phyloP scores from a whole-genome alignment of 2,113 vertebrate genomes.

The Circaetus gallicus region DNA sequence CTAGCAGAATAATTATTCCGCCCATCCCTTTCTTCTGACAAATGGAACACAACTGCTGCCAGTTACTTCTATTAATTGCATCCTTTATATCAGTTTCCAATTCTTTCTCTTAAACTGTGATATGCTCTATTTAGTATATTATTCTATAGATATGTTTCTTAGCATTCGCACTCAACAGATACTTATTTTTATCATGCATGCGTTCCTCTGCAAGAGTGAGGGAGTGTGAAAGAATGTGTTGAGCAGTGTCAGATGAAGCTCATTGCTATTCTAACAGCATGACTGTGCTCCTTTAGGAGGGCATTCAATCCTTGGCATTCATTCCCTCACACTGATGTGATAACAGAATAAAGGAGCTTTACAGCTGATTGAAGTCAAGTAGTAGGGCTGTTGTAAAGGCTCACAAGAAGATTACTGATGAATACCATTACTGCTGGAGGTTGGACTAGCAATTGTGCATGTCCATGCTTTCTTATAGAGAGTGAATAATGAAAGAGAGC shows the following conservation, averaged over 20 bases:
- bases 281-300: slow-evolving; percentile 33
- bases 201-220: slow-evolving; percentile 17
- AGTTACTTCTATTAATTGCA: slow-evolving; percentile 27
- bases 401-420: slow-evolving; percentile 53
- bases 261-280: slow-evolving; percentile 56
- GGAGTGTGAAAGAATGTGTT: background rate
- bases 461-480: slow-evolving; percentile 2
- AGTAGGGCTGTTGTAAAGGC: slow-evolving; percentile 56
- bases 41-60: slow-evolving; percentile 2
- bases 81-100: slow-evolving; percentile 8
- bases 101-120: background rate
- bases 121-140: slow-evolving; percentile 26
- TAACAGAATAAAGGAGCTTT: slow-evolving; percentile 69
- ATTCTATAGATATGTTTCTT: slow-evolving; percentile 1
- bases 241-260: slow-evolving; percentile 23
- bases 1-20: background rate
- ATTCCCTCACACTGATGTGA: slow-evolving; percentile 59
- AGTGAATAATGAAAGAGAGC: background rate
- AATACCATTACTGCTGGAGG: slow-evolving; percentile 46
- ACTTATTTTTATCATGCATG: slow-evolving; percentile 43
- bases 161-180: background rate
- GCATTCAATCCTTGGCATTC: slow-evolving; percentile 64
- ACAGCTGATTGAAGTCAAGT: slow-evolving; percentile 73
- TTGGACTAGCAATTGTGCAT: slow-evolving; percentile 21
- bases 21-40: background rate